Conservation (phyloP, 1,140 invertebrate species). For the Cotesia chilonis region DNA sequence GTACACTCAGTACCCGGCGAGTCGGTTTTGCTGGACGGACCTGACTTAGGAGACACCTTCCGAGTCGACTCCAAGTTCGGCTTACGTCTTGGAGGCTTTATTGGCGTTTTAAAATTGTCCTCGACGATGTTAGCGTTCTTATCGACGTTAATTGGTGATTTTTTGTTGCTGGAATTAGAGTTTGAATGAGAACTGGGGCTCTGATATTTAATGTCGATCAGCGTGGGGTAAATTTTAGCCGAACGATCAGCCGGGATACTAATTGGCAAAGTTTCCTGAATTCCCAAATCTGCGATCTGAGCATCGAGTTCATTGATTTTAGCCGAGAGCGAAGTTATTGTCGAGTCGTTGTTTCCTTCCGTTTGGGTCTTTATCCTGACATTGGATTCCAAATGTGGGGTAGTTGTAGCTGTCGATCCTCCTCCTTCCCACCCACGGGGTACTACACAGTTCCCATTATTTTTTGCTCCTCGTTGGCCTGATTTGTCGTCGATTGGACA, state of each 20-base stretch:
- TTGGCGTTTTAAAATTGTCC: not conserved
- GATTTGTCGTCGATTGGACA: slow-evolving; percentile 20
- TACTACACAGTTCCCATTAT: slow-evolving; percentile 6
- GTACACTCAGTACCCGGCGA: slow-evolving; percentile 31
- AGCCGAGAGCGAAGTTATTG: slow-evolving; percentile 27
- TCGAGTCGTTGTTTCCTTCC: slow-evolving; percentile 14
- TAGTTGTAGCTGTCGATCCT: not conserved
- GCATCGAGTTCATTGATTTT: slow-evolving; percentile 32
- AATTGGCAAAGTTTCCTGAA: slow-evolving; percentile 12
- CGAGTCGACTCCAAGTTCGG: slow-evolving; percentile 15
- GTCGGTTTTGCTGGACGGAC: slow-evolving; percentile 12
- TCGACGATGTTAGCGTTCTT: not conserved
- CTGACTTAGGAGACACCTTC: slow-evolving; percentile 1
- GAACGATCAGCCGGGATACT: slow-evolving; percentile 2
- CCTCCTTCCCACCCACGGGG: too few relatives aligned
- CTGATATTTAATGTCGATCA: slow-evolving; percentile 7
- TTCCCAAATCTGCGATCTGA: slow-evolving; percentile 30
- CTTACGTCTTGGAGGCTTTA: slow-evolving; percentile 4
- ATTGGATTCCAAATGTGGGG: not conserved
- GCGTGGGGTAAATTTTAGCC: slow-evolving; percentile 29
- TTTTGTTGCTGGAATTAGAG: too few relatives aligned
- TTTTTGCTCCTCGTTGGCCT: not conserved
- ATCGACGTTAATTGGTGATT: not conserved
- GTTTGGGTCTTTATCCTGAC: slow-evolving; percentile 20
- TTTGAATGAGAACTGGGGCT: slow-evolving; percentile 1